Base-by-base conservation (phyloP, 2,797 vertebrate species). In the Podargus strigoides region DNA sequence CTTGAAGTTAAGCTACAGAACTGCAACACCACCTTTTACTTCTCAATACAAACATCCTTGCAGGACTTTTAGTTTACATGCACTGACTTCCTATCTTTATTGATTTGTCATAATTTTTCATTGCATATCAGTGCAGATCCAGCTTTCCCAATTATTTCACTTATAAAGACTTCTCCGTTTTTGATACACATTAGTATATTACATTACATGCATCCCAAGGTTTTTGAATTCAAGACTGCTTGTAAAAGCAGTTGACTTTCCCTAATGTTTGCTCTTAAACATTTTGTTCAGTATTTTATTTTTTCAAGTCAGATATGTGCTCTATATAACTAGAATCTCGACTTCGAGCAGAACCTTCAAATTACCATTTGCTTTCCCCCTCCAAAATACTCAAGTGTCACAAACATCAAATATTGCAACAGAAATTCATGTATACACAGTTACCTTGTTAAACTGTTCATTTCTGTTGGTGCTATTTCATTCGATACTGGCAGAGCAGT, bases 391-490 rank as follows among this genome's bases (percentile, higher is more conserved):
- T 78, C 21, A 26, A n/a, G 42, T 12, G 1, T 73, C 87, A 84
- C 62, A 70, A 72, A 44, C 44, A 62, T 67, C 93, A 91, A 89
- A 74, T 66, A 88, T 73, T 86, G 82, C 84, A 87, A 52, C 37
- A 89, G 73, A 75, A 93, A 92, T 90, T 67, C 76, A 63, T n/a
- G 68, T 70, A 53, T 46, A 75, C 66, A 36, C 0, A 2, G 79
- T 46, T 91, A 78, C 62, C 82, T 95, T 63, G 87, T 92, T 95
- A 90, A 95, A 88, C 74, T 60, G 36, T 68, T 92, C 44, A 32
- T 72, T 91, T 87, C 95, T 94, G 80, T 49, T 63, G 64, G 78
- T 27, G 1, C 70, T 59, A 28, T 78, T 87, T 79, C 84, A 90
- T 85, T 90, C 0, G 12, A 83, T 90, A 56, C 60, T 56, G 68